Base-by-base conservation (phyloP, 2,888 invertebrate genomes). In the Melanostoma mellinum region DNA sequence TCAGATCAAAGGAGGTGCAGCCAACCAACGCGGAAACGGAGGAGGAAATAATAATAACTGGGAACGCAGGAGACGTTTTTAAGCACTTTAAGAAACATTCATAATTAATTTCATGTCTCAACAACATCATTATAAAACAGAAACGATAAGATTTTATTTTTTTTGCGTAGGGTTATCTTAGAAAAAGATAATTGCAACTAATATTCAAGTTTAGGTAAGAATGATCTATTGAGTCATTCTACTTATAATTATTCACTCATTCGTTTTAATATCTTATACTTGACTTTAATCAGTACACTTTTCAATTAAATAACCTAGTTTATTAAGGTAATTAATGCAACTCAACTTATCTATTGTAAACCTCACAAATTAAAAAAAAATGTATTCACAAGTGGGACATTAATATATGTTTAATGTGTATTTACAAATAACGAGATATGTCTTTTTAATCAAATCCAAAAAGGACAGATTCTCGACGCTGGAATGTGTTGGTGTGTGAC, bases 21-120 rank as follows among this genome's bases (percentile, higher is more conserved):
- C 76, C 65, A 85, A 81, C 88, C 90, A 90, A 86, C 89, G 89
- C 85, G 89, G 89, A 82, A 87, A 86, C 78, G 86, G 85, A 75
- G 87, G 79, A 52, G 86, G 85, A 74, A 87, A 86, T 86, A 87
- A 86, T 85, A 87, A 88, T 88, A 89, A 88, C 86, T 90, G 90
- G 90, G 90, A 88, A 86, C 87, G 90, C 87, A 88, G 91, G 85
- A 89, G 91, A 88, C 91, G 91, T 87, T 91, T 91, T 88, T 91
- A 91, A 89, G 42, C n/a, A 61, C 50, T 32, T 56, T 48, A 33
- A 40, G 9, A 55, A 50, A 38, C 9, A 40, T 32, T 44, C 6
- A 61, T 42, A 35, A 63, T 67, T 53, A 52, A 40, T 33, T 42
- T 53, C 67, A 53, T 52, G 50, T 50, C 38, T 52, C 42, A 38